Evolutionary conservation across 2,113 vertebrate species (phyloP), one percentile per base, ranked within the genome.

Genomic region (Chascanopsetta lugubris): DNA sequence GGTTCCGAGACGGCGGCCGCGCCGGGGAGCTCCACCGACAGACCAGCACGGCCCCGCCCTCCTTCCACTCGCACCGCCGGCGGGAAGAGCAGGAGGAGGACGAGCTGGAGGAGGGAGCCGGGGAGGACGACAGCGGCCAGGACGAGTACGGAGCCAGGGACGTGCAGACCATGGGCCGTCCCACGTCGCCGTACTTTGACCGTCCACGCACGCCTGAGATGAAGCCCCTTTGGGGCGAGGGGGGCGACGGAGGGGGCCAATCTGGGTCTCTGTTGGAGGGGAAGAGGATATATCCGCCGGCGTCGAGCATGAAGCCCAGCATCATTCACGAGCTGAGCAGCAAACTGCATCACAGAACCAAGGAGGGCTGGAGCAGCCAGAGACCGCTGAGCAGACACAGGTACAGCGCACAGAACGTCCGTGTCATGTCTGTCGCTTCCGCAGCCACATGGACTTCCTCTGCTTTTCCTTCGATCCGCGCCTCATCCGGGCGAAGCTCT

Each of bases 321-420:
- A 95, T 97, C 86, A 95, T 97, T 77, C 95, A 91, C 8, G 96
- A 97, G 87, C 93, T 97, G 78, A 97, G 90, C 92, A 93, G 87
- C 92, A 97, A 97, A 84, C 91, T 97, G 60, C 95, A 97, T 83
- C 94, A 97, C 72, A 93, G 95, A 74, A 74, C 82, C 83, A 77
- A 90, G 60, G 94, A 92, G 56, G 92, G 43, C 87, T 94, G 84
- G 90, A 90, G 80, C 82, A 90, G 79, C 88, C 94, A 85, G 88
- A 88, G 72, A 55, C 76, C 87, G 0, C 83, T 94, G 79, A 88
- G 91, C 58, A 90, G 94, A 87, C 92, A 95, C 89, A 93, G 94
- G 93, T 94, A 87, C 74, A 62, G 5, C 7, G 38, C 48, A 9
- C 13, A 42, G 18, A 42, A 46, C 9, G 25, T 12, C 66, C 22